phyloP scores from a whole-genome alignment of 2,797 vertebrate genomes.

The Phataginus tetradactyla region DNA sequence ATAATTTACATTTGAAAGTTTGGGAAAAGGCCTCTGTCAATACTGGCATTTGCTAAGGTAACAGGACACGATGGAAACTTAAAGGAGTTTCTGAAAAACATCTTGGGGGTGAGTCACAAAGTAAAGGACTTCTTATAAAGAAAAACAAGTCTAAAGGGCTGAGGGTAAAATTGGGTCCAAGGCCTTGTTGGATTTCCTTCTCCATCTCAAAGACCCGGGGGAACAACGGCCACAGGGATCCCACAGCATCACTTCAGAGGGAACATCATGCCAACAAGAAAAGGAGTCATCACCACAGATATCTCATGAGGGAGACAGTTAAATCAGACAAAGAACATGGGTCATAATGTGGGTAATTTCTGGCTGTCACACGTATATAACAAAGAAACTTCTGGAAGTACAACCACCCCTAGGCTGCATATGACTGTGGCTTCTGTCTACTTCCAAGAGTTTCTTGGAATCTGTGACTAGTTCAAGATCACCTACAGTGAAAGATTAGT shows the following conservation, averaged over 20 bases:
- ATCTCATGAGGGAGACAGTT: neutral
- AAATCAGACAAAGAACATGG: neutral
- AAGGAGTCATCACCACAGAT: neutral
- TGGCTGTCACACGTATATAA: no score
- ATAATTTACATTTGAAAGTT: neutral
- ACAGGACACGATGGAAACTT: neutral
- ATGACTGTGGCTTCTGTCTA: neutral
- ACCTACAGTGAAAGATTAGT: neutral
- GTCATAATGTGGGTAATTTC: neutral
- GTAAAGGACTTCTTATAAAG: neutral
- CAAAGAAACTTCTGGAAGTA: neutral
- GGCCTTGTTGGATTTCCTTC: neutral
- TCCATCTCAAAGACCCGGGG: neutral
- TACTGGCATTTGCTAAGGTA: neutral
- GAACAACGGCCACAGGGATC: neutral
- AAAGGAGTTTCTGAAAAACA: neutral
- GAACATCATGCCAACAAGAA: neutral
- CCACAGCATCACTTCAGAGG: neutral
- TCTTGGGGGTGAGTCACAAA: neutral
- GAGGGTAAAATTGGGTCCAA: neutral
- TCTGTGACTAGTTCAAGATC: neutral
- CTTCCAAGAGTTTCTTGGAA: neutral
- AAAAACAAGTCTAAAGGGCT: neutral
- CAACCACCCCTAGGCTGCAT: neutral
- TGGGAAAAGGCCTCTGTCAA: neutral